phyloP scores from a whole-genome alignment of 2,797 vertebrate genomes.

The Amphiprion clarkii region DNA sequence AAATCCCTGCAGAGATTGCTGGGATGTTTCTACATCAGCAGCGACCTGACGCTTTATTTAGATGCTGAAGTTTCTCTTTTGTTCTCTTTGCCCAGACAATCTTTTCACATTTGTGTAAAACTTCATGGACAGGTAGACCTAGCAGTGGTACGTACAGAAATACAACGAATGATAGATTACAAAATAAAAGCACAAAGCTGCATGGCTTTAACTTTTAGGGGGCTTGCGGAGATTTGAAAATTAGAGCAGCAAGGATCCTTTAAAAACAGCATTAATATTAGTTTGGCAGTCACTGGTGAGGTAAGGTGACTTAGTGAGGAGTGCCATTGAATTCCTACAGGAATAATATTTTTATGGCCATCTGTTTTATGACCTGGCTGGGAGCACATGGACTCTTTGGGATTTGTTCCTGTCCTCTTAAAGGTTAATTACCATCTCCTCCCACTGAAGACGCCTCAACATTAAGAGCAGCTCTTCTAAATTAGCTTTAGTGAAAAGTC shows the following conservation, averaged over 20 bases:
- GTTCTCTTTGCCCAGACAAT: slow-evolving; percentile 19
- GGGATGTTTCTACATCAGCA: slow-evolving; percentile 57
- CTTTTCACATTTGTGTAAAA: background rate
- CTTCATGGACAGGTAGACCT: no score
- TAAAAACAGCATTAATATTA: no score
- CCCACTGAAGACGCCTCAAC: background rate
- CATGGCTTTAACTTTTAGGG: no score
- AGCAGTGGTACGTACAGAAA: no score
- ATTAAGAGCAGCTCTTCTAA: slow-evolving; percentile 1
- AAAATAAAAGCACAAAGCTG: no score
- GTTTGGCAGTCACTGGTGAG: background rate
- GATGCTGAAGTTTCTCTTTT: slow-evolving; percentile 51
- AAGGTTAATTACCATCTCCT: background rate
- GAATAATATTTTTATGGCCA: background rate
- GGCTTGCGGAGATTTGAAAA: no score
- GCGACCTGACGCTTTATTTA: slow-evolving; percentile 73
- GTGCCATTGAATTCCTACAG: background rate
- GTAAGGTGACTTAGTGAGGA: background rate
- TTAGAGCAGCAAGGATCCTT: no score
- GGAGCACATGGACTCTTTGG: background rate
- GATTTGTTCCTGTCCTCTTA: background rate
- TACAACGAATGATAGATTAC: background rate
- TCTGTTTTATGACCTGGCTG: background rate
- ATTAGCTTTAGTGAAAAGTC: background rate
- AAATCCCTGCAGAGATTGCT: slow-evolving; percentile 74